Base-by-base conservation (phyloP, 2,888 invertebrate genomes). In the Ethmia dodecea region DNA sequence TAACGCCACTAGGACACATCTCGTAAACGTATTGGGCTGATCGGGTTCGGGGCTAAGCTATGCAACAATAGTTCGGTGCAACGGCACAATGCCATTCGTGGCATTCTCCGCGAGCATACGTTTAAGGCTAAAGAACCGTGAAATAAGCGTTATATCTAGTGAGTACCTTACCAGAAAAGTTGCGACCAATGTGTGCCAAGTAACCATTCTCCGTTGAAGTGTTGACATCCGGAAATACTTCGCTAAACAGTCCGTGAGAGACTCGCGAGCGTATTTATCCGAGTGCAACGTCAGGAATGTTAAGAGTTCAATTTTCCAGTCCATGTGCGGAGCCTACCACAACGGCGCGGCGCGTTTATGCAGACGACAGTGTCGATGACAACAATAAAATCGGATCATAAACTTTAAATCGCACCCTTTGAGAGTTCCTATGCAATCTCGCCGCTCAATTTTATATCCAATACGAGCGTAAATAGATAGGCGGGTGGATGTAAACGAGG, bases 1-100 rank as follows among this genome's bases (percentile, higher is more conserved):
- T 86, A 86, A 84, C 80, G 78, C 81, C 75, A 78, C 77, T 72
- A 73, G 73, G 67, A 70, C 69, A 73, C 77, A 74, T 78, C 81
- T 74, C 67, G 66, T 73, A 68, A 72, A 74, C 70, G 69, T 71
- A 80, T 77, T 73, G 74, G 68, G 62, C 63, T 58, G 70, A 74
- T 74, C 71, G 68, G 60, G 65, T 68, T 70, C 63, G 60, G 56
- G 52, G 61, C 65, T 68, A 60, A 63, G 64, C 63, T 72, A 70
- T 71, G 69, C 55, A 65, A 73, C 73, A 71, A 67, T 66, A 52
- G 56, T 52, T 49, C 49, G 48, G 37, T 53, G 55, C 62, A 64
- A 65, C 60, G 62, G 60, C 58, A 61, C 48, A 50, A 58, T 61
- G 67, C 60, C 58, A 64, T 68, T 61, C 49, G 54, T 29, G n/a